Percentiles rank a stretch among this genome's conserved stretches.
Evolutionary conservation across 2,888 invertebrate species (phyloP).

Genomic region (Cristatella mucedo): DNA sequence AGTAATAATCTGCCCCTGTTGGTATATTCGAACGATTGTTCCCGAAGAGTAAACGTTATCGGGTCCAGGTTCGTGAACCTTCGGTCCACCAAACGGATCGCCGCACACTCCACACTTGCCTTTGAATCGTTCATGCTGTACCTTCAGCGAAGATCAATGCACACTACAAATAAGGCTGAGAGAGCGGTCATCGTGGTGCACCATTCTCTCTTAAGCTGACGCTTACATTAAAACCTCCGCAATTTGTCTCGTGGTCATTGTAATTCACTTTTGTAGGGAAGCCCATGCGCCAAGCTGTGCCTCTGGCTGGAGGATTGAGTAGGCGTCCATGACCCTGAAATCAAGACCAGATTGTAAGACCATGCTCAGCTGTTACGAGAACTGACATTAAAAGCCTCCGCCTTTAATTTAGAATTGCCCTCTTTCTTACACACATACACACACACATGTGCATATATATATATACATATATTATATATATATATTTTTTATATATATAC

Average conservation of each 20-base stretch:
- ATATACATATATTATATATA: no score
- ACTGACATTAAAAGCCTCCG: no score
- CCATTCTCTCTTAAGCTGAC: no score
- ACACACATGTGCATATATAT: no score
- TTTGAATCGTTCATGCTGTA: not conserved
- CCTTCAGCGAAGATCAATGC: no score
- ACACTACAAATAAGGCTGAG: no score
- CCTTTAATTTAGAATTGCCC: no score
- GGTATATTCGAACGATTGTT: not conserved
- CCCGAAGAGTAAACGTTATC: not conserved
- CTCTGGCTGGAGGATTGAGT: constrained; percentile 43
- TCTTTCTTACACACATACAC: no score
- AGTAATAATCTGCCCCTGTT: not conserved
- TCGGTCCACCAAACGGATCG: not conserved
- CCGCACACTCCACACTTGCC: constrained; percentile 4
- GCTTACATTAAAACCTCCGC: constrained; percentile 8
- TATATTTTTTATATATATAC: no score
- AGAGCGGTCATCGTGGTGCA: no score
- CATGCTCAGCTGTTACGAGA: no score
- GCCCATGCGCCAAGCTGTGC: constrained; percentile 18
- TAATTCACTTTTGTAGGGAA: constrained; percentile 5
- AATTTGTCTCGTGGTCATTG: constrained; percentile 7
- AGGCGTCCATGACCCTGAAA: constrained; percentile 44
- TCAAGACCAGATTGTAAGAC: no score
- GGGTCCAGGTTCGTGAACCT: not conserved